These are phyloP conservation scores for Sphyrna mokarran DNA, from an alignment of 2,113 vertebrate genomes.

Conservation along the genomic window DNA sequence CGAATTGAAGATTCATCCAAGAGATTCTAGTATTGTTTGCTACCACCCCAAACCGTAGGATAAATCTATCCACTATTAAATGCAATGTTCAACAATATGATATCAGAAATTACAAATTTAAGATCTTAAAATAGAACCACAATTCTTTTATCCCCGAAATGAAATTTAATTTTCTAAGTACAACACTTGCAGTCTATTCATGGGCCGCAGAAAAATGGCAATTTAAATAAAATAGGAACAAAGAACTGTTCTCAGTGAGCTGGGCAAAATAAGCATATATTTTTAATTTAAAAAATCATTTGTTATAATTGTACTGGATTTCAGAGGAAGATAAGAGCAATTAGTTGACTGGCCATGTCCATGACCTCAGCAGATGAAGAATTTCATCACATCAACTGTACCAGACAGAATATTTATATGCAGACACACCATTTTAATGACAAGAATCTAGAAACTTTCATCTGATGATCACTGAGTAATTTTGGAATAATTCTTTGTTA, in stretches of 20 bases:
- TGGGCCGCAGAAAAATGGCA: background rate
- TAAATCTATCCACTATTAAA: background rate
- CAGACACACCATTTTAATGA: constrained; percentile 18
- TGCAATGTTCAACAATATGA: background rate
- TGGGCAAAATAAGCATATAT: background rate
- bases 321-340: background rate
- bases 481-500: constrained; percentile 33
- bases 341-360: constrained; percentile 10
- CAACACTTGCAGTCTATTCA: background rate
- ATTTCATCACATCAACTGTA: background rate
- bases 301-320: background rate
- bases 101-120: background rate
- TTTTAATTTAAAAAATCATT: constrained; percentile 22
- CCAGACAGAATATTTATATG: constrained; percentile 19
- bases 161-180: no score
- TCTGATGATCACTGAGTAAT: background rate
- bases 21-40: background rate
- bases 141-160: background rate
- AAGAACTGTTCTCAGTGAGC: background rate
- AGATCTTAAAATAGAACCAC: background rate
- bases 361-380: background rate
- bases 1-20: background rate
- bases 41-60: no score
- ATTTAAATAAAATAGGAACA: background rate
- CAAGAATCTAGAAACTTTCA: constrained; percentile 16